Base-by-base conservation (phyloP, 2,113 vertebrate genomes). In the Aegotheles bennettii region DNA sequence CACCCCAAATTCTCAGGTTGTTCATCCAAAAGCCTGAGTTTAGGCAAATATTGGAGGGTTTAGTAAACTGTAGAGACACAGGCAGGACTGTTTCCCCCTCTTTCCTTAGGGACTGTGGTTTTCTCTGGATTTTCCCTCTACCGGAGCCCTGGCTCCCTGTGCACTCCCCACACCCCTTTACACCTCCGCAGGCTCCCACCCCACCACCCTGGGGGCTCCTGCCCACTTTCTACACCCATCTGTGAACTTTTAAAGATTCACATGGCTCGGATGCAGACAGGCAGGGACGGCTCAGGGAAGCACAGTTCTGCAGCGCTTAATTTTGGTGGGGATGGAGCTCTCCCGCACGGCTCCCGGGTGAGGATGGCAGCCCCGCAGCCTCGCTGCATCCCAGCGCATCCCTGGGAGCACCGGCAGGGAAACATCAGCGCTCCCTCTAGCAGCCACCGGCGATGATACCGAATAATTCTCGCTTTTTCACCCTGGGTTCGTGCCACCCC, bases 381-480 rank as follows among this genome's bases (percentile, higher is more conserved):
- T 20, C n/a, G 38, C 38, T 76, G 16, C 45, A 16, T 8, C 21
- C 75, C 64, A 47, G 79, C 2, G 69, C 59, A 81, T 69, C 74
- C 78, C 88, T 89, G 23, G 4, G 29, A 84, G 82, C 78, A 51
- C 23, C 3, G 43, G 9, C 24, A 48, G 60, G 77, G 88, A 93
- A 70, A 92, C 69, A 56, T 75, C 78, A 79, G 88, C 61, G 51
- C 95, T 96, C 90, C 93, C 90, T 96, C 94, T 94, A 95, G 95
- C 94, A 96, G 95, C 21, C 56, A 5, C 90, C 69, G 36, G 90
- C 25, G 24, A 91, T 6, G 69, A 87, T 20, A 81, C 42, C 82
- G 50, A 76, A 70, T 63, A 89, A 93, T 91, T 90, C 95, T 70
- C 70, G 14, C 57, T 90, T 91, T 90, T 92, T 90, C 91, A 84